phyloP scores from a whole-genome alignment of 2,113 vertebrate species.

The Nyctibius bracteatus region DNA sequence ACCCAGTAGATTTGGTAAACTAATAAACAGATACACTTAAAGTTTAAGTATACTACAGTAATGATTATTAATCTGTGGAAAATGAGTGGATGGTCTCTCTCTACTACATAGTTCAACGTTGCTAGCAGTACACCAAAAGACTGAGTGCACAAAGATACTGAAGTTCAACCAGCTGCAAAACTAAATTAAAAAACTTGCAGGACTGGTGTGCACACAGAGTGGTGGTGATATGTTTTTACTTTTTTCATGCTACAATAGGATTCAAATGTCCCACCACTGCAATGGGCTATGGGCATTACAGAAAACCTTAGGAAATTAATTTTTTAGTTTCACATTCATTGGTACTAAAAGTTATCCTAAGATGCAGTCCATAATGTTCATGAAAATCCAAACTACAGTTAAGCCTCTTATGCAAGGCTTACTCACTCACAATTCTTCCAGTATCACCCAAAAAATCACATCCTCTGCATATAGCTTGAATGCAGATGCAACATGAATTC shows the following conservation, averaged over 20 bases:
- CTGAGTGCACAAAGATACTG: not conserved
- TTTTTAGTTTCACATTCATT: not conserved
- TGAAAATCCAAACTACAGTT: not conserved
- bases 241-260: not conserved
- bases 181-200: not conserved
- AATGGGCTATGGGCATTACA: not conserved
- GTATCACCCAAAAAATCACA: not conserved
- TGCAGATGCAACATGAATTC: not conserved
- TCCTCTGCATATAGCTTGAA: not conserved
- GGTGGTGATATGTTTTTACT: not conserved
- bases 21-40: not conserved
- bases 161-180: not conserved
- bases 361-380: not conserved
- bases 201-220: not conserved
- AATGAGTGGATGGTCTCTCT: not conserved
- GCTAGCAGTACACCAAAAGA: not conserved
- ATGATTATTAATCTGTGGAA: not conserved
- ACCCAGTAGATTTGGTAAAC: not conserved
- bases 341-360: not conserved
- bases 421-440: not conserved
- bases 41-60: not conserved
- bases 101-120: not conserved
- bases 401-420: not conserved
- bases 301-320: not conserved
- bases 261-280: accelerated